Evolutionary conservation across 2,797 vertebrate genomes (phyloP).

Genomic region (Karalla daura): DNA sequence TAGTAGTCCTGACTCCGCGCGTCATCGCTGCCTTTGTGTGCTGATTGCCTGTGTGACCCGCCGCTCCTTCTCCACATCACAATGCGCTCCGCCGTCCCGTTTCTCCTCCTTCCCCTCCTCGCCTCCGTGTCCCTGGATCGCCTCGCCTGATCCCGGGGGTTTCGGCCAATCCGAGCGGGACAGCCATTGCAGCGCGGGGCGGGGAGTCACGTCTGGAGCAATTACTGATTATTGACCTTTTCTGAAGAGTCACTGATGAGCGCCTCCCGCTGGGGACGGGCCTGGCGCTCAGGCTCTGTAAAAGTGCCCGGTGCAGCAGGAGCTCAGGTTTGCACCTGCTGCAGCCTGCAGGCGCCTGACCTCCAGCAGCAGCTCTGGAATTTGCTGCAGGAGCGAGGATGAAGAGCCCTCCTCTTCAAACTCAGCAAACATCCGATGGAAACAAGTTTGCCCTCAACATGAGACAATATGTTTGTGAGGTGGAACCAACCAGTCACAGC

Average conservation of each 20-base stretch:
- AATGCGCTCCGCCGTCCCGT: neutral
- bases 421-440: no score
- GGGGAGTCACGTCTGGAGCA: neutral
- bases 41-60: slow-evolving; percentile 5
- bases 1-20: slow-evolving; percentile 29
- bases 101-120: slow-evolving; percentile 8
- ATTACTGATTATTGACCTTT: slow-evolving; percentile 18
- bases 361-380: neutral
- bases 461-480: no score
- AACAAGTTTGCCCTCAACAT: no score
- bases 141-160: no score
- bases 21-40: slow-evolving; percentile 25
- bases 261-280: neutral
- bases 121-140: neutral
- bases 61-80: slow-evolving; percentile 6
- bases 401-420: no score
- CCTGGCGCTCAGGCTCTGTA: neutral
- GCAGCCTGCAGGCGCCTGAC: neutral
- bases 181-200: neutral
- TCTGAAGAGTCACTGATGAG: neutral
- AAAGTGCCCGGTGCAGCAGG: neutral
- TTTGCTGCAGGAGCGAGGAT: no score
- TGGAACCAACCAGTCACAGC: no score
- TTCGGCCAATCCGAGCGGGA: slow-evolving; percentile 17
- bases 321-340: neutral